Conservation (phyloP, 2,888 invertebrate species). For the Dilophus febrilis region DNA sequence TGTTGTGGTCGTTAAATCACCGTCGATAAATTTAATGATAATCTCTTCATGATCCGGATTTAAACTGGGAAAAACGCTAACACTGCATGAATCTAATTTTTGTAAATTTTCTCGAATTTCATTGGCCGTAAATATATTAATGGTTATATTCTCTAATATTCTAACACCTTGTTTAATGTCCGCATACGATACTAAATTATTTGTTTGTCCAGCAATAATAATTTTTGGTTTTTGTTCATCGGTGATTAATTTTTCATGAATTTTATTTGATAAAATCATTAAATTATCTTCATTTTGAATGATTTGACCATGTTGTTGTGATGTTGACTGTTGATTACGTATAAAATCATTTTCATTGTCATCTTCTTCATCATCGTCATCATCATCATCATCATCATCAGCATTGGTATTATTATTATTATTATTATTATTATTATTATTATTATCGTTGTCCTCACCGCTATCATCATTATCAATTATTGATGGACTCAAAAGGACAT, state of each 20-base stretch:
- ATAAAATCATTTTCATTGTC: no score
- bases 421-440: no score
- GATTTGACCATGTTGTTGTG: background rate
- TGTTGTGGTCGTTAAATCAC: constrained; percentile 17
- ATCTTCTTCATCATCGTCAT: no score
- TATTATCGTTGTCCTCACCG: no score
- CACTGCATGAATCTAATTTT: constrained; percentile 80
- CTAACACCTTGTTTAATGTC: constrained; percentile 48
- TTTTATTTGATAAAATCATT: background rate
- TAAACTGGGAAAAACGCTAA: constrained; percentile 85
- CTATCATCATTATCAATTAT: no score
- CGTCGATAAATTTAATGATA: constrained; percentile 15
- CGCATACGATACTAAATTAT: constrained; percentile 27
- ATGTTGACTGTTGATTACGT: background rate
- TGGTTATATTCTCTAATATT: constrained; percentile 72
- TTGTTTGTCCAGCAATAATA: constrained; percentile 19
- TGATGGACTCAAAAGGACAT: no score
- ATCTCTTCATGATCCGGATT: constrained; percentile 88
- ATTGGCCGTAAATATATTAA: constrained; percentile 38
- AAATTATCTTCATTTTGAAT: no score
- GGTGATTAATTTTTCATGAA: constrained; percentile 4
- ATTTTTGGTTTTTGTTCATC: constrained; percentile 12
- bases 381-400: no score
- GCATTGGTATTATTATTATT: no score
- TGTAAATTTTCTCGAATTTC: constrained; percentile 29